Percentiles rank a stretch among this genome's conserved stretches.
Evolutionary conservation across 2,113 vertebrate genomes (phyloP).

Genomic region (Axis porcinus): DNA sequence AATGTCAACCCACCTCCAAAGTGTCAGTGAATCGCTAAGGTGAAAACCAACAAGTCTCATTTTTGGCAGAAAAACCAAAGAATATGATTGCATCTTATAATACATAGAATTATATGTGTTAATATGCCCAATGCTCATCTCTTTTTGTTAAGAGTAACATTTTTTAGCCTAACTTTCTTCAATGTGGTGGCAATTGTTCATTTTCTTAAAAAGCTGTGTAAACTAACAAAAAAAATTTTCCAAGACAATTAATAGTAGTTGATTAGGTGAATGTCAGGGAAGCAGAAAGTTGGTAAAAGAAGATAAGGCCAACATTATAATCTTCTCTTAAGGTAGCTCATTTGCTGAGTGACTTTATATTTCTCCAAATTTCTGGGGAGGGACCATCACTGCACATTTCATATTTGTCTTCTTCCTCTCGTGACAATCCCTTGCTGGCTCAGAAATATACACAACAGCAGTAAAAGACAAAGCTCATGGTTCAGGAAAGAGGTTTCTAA

Average conservation of each 20-base stretch:
- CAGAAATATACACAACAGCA: background rate
- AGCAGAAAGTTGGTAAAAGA: slow-evolving; percentile 23
- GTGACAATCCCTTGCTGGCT: background rate
- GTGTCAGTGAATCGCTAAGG: background rate
- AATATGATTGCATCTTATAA: background rate
- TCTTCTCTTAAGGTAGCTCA: background rate
- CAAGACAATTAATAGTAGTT: background rate
- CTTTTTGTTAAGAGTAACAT: background rate
- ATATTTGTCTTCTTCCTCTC: background rate
- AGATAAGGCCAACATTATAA: background rate
- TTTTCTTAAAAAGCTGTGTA: background rate
- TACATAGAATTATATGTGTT: background rate
- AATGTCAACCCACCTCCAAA: background rate
- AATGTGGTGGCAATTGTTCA: background rate
- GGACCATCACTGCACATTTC: background rate
- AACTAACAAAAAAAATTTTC: background rate
- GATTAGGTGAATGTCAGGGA: background rate
- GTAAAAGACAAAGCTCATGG: background rate
- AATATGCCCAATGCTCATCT: background rate
- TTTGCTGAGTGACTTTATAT: background rate
- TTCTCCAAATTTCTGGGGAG: background rate
- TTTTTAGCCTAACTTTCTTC: slow-evolving; percentile 8
- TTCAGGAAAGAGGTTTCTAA: background rate
- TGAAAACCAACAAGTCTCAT: background rate
- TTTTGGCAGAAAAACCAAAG: background rate